Percentiles rank a stretch among this genome's conserved stretches.
phyloP scores from a whole-genome alignment of 2,797 vertebrate genomes.

The Tarsius wallacei region DNA sequence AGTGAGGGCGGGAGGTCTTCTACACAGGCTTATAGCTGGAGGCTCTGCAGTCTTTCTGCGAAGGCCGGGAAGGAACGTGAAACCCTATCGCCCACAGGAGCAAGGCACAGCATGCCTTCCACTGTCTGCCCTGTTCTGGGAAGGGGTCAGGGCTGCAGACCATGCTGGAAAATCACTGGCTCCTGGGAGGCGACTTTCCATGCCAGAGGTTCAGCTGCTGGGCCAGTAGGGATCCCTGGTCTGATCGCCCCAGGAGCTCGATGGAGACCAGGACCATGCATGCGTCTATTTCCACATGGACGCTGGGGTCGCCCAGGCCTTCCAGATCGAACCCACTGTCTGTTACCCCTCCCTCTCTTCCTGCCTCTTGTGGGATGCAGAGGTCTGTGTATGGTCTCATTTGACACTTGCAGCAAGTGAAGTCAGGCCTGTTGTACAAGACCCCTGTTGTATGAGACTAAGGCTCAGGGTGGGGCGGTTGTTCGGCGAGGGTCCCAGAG shows the following conservation, averaged over 20 bases:
- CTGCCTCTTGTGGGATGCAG: not conserved
- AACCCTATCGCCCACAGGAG: slow-evolving; percentile 80
- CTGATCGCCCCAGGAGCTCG: not conserved
- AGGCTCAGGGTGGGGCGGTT: not conserved
- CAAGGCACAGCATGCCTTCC: slow-evolving; percentile 52
- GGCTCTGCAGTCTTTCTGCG: slow-evolving; percentile 84
- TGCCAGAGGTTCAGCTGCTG: not conserved
- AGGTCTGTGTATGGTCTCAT: not conserved
- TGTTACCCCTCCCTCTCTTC: not conserved
- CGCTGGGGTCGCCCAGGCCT: not conserved
- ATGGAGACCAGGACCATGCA: not conserved
- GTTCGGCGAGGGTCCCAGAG: not conserved
- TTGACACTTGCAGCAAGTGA: not conserved
- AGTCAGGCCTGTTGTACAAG: no score
- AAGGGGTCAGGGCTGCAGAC: slow-evolving; percentile 45
- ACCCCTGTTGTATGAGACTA: not conserved
- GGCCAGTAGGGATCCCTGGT: not conserved
- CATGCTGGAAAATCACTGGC: slow-evolving; percentile 18
- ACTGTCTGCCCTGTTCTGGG: slow-evolving; percentile 62
- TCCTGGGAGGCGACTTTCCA: slow-evolving; percentile 17
- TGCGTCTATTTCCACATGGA: not conserved
- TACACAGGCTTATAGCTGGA: slow-evolving; percentile 85
- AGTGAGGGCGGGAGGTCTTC: slow-evolving; percentile 86
- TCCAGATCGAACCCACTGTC: not conserved
- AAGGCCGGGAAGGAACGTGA: slow-evolving; percentile 88